phyloP scores from a whole-genome alignment of 2,888 invertebrate genomes.

The Apamea monoglypha region DNA sequence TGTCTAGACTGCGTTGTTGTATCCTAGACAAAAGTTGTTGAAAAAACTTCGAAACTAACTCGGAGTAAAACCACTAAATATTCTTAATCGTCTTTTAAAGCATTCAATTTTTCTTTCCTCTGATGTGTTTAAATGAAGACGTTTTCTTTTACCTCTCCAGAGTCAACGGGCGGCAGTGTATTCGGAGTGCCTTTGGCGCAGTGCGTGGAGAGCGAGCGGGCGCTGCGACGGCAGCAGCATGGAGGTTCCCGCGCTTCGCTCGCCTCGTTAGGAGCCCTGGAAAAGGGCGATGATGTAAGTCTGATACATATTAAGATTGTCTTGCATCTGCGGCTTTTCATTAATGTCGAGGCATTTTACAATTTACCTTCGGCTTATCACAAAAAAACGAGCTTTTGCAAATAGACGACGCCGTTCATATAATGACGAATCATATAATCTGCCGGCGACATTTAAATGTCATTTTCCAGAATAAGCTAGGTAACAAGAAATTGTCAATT shows the following conservation, averaged over 20 bases:
- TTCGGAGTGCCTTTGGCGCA: slow-evolving; percentile 96
- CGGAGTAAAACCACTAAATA: background rate
- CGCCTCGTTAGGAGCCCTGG: slow-evolving; percentile 91
- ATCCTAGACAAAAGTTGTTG: background rate
- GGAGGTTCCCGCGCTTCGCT: slow-evolving; percentile 93
- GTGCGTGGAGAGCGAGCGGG: slow-evolving; percentile 95
- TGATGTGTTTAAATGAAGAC: background rate
- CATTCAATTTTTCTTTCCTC: background rate
- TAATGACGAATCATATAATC: background rate
- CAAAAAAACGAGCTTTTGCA: background rate
- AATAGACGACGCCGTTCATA: background rate
- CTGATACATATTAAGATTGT: background rate
- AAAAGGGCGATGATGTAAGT: slow-evolving; percentile 91
- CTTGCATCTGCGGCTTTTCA: background rate
- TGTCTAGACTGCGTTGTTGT: background rate
- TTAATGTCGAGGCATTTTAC: background rate
- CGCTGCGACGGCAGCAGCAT: slow-evolving; percentile 85
- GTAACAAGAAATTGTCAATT: background rate
- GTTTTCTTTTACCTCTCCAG: slow-evolving; percentile 68
- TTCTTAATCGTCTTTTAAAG: background rate
- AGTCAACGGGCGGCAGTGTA: slow-evolving; percentile 91
- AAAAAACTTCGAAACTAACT: background rate
- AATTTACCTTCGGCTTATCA: background rate
- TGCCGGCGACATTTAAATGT: background rate
- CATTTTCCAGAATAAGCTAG: background rate